Conservation (phyloP, 2,888 invertebrate species). For the Mythimna vitellina region DNA sequence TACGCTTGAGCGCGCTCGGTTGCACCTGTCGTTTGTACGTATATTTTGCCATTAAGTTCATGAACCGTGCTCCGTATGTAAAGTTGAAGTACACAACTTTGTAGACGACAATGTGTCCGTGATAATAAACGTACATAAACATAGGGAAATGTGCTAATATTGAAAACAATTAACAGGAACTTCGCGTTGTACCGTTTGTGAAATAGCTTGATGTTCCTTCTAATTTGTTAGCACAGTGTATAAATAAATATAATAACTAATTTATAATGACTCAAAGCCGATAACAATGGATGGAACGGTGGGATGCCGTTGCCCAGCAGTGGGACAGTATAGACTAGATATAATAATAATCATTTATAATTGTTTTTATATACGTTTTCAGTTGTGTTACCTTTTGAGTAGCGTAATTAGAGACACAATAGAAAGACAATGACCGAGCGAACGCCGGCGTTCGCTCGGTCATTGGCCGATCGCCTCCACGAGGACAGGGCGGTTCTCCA, state of each 20-base stretch:
- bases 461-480: too few relatives aligned
- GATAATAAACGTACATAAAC: slow-evolving; percentile 26
- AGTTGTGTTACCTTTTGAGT: too few relatives aligned
- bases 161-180: slow-evolving; percentile 25
- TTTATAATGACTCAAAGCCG: not conserved
- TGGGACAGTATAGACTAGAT: too few relatives aligned
- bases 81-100: slow-evolving; percentile 57
- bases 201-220: slow-evolving; percentile 13
- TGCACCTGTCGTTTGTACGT: slow-evolving; percentile 82
- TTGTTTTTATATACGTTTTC: not conserved
- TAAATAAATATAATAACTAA: not conserved
- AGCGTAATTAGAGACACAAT: too few relatives aligned
- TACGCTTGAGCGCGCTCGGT: slow-evolving; percentile 78
- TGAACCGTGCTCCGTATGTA: slow-evolving; percentile 44
- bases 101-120: slow-evolving; percentile 45
- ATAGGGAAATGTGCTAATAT: slow-evolving; percentile 18
- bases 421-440: too few relatives aligned
- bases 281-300: too few relatives aligned
- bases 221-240: not conserved
- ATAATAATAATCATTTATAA: not conserved
- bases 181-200: slow-evolving; percentile 16
- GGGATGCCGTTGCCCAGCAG: too few relatives aligned
- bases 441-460: too few relatives aligned
- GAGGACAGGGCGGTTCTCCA: too few relatives aligned
- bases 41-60: slow-evolving; percentile 64